Conservation (phyloP, 2,797 vertebrate genomes). For the Glossophaga mutica region DNA sequence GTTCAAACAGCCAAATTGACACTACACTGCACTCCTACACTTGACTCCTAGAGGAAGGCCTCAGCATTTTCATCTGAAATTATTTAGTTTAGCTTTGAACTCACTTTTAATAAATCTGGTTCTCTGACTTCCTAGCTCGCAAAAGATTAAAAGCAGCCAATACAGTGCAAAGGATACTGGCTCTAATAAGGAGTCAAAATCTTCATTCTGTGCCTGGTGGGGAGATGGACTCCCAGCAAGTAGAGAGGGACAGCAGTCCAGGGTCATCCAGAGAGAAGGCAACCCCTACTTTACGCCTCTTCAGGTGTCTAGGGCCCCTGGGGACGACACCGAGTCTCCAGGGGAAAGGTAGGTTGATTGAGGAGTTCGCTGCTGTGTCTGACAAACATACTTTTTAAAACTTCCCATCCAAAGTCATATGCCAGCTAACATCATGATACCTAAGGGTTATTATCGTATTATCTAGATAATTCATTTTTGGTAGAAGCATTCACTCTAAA, state of each 20-base stretch:
- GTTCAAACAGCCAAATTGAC: neutral
- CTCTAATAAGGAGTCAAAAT: neutral
- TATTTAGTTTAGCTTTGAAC: neutral
- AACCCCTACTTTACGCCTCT: neutral
- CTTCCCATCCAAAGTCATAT: neutral
- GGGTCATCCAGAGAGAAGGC: neutral
- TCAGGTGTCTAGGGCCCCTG: neutral
- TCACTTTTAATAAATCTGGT: conserved; percentile 2
- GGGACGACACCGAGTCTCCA: neutral
- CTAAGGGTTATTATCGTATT: neutral
- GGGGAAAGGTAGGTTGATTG: neutral
- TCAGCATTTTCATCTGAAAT: neutral
- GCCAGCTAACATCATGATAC: neutral
- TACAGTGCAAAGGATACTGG: neutral
- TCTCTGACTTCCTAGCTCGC: conserved; percentile 2
- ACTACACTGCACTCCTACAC: neutral
- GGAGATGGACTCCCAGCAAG: neutral
- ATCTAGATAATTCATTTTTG: neutral
- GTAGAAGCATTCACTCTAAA: neutral
- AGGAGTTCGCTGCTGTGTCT: neutral
- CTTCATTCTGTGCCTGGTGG: neutral
- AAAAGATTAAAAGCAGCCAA: conserved; percentile 31
- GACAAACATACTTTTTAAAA: neutral
- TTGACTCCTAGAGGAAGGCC: neutral
- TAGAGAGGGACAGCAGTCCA: neutral